Conservation (phyloP, 2,113 vertebrate species). For the Machaerirhynchus nigripectus region DNA sequence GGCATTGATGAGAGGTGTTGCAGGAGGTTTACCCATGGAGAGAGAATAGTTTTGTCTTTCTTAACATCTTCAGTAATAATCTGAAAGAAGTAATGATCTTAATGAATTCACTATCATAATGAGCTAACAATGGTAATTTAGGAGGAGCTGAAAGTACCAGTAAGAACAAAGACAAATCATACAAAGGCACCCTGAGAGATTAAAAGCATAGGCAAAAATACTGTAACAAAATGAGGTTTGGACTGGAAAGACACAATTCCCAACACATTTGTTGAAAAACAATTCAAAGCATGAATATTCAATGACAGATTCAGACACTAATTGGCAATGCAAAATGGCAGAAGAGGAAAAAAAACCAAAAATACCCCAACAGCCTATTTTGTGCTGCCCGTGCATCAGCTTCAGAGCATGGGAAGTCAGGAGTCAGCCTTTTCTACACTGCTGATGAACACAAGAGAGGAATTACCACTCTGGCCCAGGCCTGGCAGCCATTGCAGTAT, state of each 20-base stretch:
- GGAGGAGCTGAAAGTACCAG: constrained; percentile 47
- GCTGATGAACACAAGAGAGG: neutral
- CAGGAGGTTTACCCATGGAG: neutral
- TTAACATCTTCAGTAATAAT: constrained; percentile 26
- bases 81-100: constrained; percentile 48
- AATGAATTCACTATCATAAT: constrained; percentile 56
- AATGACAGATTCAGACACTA: constrained; percentile 15
- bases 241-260: constrained; percentile 58
- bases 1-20: neutral
- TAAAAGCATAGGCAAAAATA: constrained; percentile 55
- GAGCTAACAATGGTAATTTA: constrained; percentile 62
- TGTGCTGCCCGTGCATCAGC: neutral
- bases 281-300: constrained; percentile 60
- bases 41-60: constrained; percentile 18
- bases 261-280: constrained; percentile 62
- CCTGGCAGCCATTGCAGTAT: neutral
- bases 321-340: constrained; percentile 55
- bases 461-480: neutral
- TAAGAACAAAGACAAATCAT: constrained; percentile 57
- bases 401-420: neutral
- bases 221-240: constrained; percentile 53
- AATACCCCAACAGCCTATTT: neutral
- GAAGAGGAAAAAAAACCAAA: neutral
- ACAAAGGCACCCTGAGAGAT: constrained; percentile 48
- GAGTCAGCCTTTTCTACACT: neutral